Evolutionary conservation across 1,140 invertebrate genomes (phyloP).

Genomic region (Diorhabda elongata): DNA sequence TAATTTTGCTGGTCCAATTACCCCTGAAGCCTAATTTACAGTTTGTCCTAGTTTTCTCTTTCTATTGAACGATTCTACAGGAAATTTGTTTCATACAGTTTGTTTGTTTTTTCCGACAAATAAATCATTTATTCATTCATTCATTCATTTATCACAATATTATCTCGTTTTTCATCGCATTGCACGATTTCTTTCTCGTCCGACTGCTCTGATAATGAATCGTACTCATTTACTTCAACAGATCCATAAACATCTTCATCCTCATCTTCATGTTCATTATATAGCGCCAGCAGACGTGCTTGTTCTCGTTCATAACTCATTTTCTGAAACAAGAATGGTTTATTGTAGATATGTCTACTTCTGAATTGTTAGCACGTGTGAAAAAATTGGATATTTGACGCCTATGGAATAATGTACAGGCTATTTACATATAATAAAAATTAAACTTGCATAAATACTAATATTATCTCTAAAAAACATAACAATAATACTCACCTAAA

Average conservation of each 20-base stretch:
- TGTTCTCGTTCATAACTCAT: slow-evolving; percentile 1
- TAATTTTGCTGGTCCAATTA: neutral
- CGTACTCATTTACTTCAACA: neutral
- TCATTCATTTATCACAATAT: slow-evolving; percentile 2
- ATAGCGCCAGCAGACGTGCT: slow-evolving; percentile 4
- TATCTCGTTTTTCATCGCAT: too few species aligned
- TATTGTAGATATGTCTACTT: too few species aligned
- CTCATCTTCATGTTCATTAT: neutral
- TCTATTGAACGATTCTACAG: neutral
- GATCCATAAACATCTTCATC: neutral
- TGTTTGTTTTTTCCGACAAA: slow-evolving; percentile 3
- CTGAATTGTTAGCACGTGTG: too few species aligned
- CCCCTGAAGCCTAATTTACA: slow-evolving; percentile 5
- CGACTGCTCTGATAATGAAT: too few species aligned
- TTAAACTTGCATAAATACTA: too few species aligned
- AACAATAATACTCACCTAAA: too few species aligned
- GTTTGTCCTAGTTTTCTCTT: slow-evolving; percentile 4
- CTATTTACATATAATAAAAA: too few species aligned
- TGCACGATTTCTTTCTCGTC: too few species aligned
- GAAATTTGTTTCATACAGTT: slow-evolving; percentile 4
- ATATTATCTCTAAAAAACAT: too few species aligned
- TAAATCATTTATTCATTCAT: neutral
- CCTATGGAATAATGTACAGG: too few species aligned
- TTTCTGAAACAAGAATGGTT: neutral
- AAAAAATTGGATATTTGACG: too few species aligned